These are phyloP conservation scores for Harpagoxenus sublaevis DNA, from an alignment of 2,888 invertebrate species.

Conservation along the genomic window DNA sequence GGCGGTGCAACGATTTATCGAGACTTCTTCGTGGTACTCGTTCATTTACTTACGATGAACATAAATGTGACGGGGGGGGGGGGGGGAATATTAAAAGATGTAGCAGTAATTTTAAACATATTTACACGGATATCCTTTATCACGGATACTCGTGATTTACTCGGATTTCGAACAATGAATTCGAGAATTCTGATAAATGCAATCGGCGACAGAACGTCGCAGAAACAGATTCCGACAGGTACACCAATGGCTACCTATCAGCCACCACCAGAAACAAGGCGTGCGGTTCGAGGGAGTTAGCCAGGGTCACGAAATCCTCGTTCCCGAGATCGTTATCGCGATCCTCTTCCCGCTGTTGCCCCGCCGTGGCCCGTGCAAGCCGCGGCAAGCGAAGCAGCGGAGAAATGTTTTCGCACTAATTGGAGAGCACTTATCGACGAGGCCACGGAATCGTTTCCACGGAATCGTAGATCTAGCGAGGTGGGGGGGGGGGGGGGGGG, in stretches of 20 bases:
- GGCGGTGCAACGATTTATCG: not conserved
- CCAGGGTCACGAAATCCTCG: conserved; percentile 71
- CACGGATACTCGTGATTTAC: not conserved
- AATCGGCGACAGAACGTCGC: conserved; percentile 21
- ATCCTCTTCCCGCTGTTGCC: conserved; percentile 23
- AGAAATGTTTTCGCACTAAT: conserved; percentile 83
- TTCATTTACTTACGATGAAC: not conserved
- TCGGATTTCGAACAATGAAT: too few relatives aligned
- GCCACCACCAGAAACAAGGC: conserved; percentile 52
- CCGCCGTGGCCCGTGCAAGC: conserved; percentile 60
- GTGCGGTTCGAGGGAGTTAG: conserved; percentile 63
- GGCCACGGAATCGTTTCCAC: conserved; percentile 81
- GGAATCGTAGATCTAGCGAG: conserved; percentile 83
- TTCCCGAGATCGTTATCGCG: conserved; percentile 73
- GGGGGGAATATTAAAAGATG: not conserved
- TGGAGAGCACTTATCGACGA: conserved; percentile 82
- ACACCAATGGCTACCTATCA: conserved; percentile 8
- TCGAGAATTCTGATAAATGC: conserved; percentile 6
- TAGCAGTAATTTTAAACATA: not conserved
- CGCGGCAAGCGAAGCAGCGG: conserved; percentile 72
- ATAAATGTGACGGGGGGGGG: not conserved
- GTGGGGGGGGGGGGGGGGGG: conserved; percentile 48
- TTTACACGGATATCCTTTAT: not conserved
- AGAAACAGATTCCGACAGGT: conserved; percentile 40
- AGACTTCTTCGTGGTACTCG: not conserved